These are phyloP conservation scores for Epistrophe eligans DNA, from an alignment of 2,888 invertebrate species.

Conservation along the genomic window DNA sequence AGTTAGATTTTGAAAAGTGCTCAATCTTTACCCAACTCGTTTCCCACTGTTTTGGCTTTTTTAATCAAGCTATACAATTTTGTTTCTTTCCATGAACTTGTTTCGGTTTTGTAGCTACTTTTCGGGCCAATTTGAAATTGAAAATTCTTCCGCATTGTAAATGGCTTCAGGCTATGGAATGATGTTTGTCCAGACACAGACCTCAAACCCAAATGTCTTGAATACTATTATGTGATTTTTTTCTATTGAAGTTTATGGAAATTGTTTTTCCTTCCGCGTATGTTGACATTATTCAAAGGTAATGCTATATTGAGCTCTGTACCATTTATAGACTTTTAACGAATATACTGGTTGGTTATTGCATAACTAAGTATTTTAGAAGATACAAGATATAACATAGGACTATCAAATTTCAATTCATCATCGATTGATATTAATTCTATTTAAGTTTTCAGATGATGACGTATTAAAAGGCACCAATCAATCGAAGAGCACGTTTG, in stretches of 20 bases:
- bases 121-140: conserved; percentile 35
- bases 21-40: no score
- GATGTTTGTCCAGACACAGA: conserved; percentile 56
- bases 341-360: conserved; percentile 25
- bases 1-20: no score
- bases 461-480: background rate
- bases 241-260: conserved; percentile 26
- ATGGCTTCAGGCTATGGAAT: conserved; percentile 52
- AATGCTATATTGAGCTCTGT: background rate
- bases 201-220: conserved; percentile 40
- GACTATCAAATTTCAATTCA: background rate
- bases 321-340: background rate
- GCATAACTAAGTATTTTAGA: background rate
- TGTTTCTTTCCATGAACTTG: conserved; percentile 65
- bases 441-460: background rate
- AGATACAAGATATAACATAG: background rate
- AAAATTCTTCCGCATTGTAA: conserved; percentile 68
- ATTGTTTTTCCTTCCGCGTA: conserved; percentile 27
- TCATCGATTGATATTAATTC: background rate
- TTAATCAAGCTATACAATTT: background rate
- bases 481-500: background rate
- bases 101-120: conserved; percentile 30
- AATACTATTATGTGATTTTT: conserved; percentile 51
- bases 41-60: background rate
- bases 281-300: background rate